Conservation (phyloP, 2,113 vertebrate genomes). For the chimpanzee (Pan troglodytes) region NHGRI_mPanTro3-v2.1_pri NC_072421.2:4793001-4793500, state of each 20-base stretch:
- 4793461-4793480: too few relatives aligned
- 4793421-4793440: too few relatives aligned
- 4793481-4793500: too few relatives aligned
- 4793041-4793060: not conserved
- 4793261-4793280: not conserved
- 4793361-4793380: too few relatives aligned
- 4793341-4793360: too few relatives aligned
- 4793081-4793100: too few relatives aligned
- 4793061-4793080: rapidly evolving
- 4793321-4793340: not conserved
- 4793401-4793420: too few relatives aligned
- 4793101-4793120: too few relatives aligned
- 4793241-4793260: not conserved
- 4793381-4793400: not conserved
- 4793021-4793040: not conserved
- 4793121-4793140: not conserved
- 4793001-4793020: not conserved
- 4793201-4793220: not conserved
- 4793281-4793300: not conserved
- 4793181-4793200: not conserved
- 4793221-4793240: not conserved
- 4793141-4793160: too few relatives aligned
- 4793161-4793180: rapidly evolving
- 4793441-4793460: too few relatives aligned
- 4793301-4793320: not conserved